Evolutionary conservation across 2,888 invertebrate species (phyloP), one percentile per base, ranked within the genome.

Genomic region (Eupithecia inturbata): DNA sequence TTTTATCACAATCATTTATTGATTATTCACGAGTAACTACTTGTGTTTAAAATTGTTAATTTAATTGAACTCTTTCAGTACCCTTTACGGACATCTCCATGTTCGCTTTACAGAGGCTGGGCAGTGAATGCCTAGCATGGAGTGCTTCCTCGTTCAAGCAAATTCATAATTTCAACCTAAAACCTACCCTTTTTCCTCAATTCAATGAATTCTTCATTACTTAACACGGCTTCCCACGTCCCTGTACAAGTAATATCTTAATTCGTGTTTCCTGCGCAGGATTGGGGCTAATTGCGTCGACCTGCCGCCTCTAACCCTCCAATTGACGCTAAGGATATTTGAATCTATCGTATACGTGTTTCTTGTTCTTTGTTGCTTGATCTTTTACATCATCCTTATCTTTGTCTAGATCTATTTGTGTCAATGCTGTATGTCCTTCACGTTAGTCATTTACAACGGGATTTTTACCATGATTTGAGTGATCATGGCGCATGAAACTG

Each of bases 201-300:
- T 45, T 45, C 45, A n/a, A n/a, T 16, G 41, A 16, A 45, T 6
- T 45, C n/a, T 19, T 36, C 36, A 14, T 39, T 39, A 39, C 39
- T 53, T 22, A 22, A 57, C 57, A 14, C 12, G 10, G 14, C 57
- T 57, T 57, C 57, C 57, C 57, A 57, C 57, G 57, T 57, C 57
- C 12, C 53, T 10, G 53, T 53, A 28, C 31, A 31, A 31, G 62
- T 86, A 86, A 86, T 85, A 84, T 84, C 85, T 87, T 88, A 90
- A 91, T 89, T 87, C 85, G 73, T 78, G 82, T 85, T 87, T 91
- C 91, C 90, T 89, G 89, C 81, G 82, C 76, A 82, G 88, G 89
- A 91, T 92, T 91, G 91, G 84, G 83, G 84, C 88, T 92, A 92
- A 92, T 92, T 91, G 85, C 72, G 41, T 67, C 83, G 86, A 85